Percentiles rank a stretch among this genome's conserved stretches.
Conservation (phyloP, 2,113 vertebrate genomes). For the Monarcha castaneiventris region DNA sequence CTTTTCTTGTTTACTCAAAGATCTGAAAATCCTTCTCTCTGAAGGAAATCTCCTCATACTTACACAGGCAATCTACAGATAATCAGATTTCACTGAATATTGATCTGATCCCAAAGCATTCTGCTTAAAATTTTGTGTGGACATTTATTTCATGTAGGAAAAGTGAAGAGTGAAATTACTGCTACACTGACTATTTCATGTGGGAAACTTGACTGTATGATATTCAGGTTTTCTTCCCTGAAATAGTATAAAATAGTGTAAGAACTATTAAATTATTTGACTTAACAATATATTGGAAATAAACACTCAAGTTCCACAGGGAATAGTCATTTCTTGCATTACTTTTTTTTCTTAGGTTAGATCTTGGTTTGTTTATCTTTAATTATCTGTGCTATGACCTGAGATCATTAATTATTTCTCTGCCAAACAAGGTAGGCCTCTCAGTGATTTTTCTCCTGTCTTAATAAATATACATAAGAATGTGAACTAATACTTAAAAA, state of each 20-base stretch:
- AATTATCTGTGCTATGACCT: background rate
- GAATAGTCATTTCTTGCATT: background rate
- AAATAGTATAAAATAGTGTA: background rate
- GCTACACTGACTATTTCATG: background rate
- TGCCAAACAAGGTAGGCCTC: background rate
- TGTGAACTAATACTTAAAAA: background rate
- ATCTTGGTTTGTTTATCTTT: background rate
- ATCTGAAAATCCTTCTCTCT: background rate
- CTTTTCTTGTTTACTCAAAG: background rate
- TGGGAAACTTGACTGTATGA: background rate
- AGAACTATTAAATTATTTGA: background rate
- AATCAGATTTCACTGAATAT: background rate
- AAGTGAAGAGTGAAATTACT: background rate
- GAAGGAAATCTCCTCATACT: background rate
- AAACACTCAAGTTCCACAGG: background rate
- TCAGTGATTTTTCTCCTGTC: background rate
- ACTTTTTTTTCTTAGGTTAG: background rate
- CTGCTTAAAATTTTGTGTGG: background rate
- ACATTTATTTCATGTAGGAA: background rate
- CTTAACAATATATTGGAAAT: background rate
- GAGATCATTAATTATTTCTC: conserved; percentile 25
- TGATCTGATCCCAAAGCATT: background rate
- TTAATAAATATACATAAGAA: background rate
- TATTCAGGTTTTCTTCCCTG: background rate
- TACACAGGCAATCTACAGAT: background rate